phyloP scores from a whole-genome alignment of 2,797 vertebrate species.

The Mallotus villosus region DNA sequence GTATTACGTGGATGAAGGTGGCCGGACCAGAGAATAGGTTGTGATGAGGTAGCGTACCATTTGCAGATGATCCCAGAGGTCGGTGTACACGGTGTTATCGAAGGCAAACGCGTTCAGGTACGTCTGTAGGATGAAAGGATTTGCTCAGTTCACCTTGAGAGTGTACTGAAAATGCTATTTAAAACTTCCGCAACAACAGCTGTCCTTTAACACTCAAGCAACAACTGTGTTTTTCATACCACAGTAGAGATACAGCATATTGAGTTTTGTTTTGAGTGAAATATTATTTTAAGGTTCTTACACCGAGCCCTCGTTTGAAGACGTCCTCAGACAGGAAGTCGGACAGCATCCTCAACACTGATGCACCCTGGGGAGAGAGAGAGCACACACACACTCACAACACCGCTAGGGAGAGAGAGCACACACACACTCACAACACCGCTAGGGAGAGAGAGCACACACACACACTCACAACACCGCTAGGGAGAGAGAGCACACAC shows the following conservation, averaged over 20 bases:
- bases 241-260: not conserved
- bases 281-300: conserved; percentile 60
- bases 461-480: too few species aligned
- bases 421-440: too few species aligned
- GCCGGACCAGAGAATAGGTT: not conserved
- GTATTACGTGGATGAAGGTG: not conserved
- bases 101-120: conserved; percentile 81
- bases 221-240: too few species aligned
- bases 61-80: conserved; percentile 87
- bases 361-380: conserved; percentile 77
- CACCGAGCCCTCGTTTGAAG: conserved; percentile 81
- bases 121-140: conserved; percentile 65
- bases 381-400: not conserved
- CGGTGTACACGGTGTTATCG: conserved; percentile 77
- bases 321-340: conserved; percentile 82
- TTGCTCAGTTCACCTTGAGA: too few species aligned
- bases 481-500: too few species aligned
- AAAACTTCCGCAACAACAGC: too few species aligned
- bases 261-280: not conserved
- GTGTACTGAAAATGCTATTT: too few species aligned
- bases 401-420: too few species aligned
- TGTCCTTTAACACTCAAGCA: too few species aligned
- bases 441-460: conserved; percentile 57
- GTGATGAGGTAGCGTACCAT: conserved; percentile 33
- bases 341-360: conserved; percentile 91